A percentile compares a stretch with the other conserved stretches of the same genome.
phyloP scores from a whole-genome alignment of 1,140 invertebrate species.

The Drosophila santomea region DNA sequence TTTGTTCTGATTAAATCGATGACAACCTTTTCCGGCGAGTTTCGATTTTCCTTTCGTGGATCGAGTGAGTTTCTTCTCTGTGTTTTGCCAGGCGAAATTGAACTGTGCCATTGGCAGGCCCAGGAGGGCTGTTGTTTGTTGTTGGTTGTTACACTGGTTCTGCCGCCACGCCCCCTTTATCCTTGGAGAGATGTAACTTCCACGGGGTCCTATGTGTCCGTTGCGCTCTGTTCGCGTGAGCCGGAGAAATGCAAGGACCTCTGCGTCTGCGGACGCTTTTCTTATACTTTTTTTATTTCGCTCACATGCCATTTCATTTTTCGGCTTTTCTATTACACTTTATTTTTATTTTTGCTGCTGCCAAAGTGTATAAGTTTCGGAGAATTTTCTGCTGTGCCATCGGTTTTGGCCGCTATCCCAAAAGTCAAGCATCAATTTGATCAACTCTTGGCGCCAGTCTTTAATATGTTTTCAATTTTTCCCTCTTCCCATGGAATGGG shows the following conservation, averaged over 20 bases:
- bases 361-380: conserved; percentile 69
- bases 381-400: conserved; percentile 29
- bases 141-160: conserved; percentile 23
- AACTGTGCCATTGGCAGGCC: conserved; percentile 72
- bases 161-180: conserved; percentile 18
- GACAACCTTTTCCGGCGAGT: conserved; percentile 47
- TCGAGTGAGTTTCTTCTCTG: conserved; percentile 21
- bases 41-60: conserved; percentile 31
- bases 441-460: conserved; percentile 76
- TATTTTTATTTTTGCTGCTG: conserved; percentile 37
- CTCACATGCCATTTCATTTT: conserved; percentile 48
- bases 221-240: conserved; percentile 66
- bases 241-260: conserved; percentile 41
- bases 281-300: conserved; percentile 6
- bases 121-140: conserved; percentile 63
- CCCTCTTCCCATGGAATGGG: conserved; percentile 4
- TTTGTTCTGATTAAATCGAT: conserved; percentile 50
- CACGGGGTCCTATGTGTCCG: conserved; percentile 53
- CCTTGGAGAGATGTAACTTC: conserved; percentile 37
- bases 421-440: conserved; percentile 78
- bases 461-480: conserved; percentile 71
- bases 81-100: conserved; percentile 61
- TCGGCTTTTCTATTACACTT: conserved; percentile 39
- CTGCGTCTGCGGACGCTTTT: conserved; percentile 4
- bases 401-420: conserved; percentile 67